Conservation (phyloP, 2,113 vertebrate species). For the Pholis gunnellus region DNA sequence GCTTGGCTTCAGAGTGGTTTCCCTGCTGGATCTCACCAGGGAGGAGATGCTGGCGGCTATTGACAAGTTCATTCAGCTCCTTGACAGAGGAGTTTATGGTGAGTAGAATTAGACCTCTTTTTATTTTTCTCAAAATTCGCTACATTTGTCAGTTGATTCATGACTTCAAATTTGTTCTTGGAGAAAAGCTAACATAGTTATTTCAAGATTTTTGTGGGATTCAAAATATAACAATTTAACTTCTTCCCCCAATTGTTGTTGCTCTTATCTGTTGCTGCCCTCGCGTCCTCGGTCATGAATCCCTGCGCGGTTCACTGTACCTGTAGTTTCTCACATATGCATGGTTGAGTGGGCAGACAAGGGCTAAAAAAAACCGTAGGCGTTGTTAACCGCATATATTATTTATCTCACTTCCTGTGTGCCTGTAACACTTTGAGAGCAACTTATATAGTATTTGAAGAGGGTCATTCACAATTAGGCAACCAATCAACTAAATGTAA, state of each 20-base stretch:
- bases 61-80: slow-evolving; percentile 86
- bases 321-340: neutral
- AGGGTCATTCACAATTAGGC: neutral
- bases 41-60: slow-evolving; percentile 87
- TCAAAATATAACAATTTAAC: neutral
- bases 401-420: slow-evolving; percentile 24
- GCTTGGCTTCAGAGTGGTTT: slow-evolving; percentile 89
- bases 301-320: neutral
- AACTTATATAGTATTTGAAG: neutral
- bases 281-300: slow-evolving; percentile 32
- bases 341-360: slow-evolving; percentile 2
- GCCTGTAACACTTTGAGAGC: neutral
- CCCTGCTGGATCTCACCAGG: slow-evolving; percentile 89
- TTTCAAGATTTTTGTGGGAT: slow-evolving; percentile 4
- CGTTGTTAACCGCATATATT: neutral
- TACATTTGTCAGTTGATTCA: neutral
- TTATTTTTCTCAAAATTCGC: neutral
- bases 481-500: neutral
- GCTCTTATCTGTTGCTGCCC: slow-evolving; percentile 19
- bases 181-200: neutral
- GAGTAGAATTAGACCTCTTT: too few species aligned
- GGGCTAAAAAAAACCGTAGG: slow-evolving; percentile 4
- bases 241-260: slow-evolving; percentile 1
- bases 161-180: neutral
- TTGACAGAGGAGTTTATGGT: slow-evolving; percentile 90